Percentiles rank a stretch among this genome's conserved stretches.
These are phyloP conservation scores for Crotalus tigris DNA, from an alignment of 2,113 vertebrate species.

Conservation along the genomic window DNA sequence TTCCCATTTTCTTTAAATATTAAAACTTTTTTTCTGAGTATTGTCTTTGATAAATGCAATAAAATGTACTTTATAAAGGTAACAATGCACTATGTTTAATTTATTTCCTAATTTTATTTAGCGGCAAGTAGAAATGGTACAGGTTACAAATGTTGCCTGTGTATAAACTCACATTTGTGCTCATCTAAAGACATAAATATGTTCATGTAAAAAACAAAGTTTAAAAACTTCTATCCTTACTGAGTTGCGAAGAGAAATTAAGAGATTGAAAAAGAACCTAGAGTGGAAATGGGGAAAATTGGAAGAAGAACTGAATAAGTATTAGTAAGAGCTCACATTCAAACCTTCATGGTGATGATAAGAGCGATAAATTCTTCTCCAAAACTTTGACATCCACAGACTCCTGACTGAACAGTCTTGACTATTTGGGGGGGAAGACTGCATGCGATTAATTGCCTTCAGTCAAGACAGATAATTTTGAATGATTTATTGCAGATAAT, in stretches of 20 bases:
- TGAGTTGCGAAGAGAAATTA: constrained; percentile 52
- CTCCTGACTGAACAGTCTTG: neutral
- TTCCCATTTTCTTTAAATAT: neutral
- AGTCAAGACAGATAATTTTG: too few species aligned
- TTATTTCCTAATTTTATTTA: constrained; percentile 14
- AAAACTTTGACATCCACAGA: neutral
- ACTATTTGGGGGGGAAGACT: too few species aligned
- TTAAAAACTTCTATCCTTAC: constrained; percentile 44
- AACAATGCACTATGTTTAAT: constrained; percentile 15
- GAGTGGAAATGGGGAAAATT: neutral
- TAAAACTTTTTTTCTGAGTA: neutral
- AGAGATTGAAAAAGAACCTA: constrained; percentile 50
- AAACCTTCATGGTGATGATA: neutral
- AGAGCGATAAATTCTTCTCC: neutral
- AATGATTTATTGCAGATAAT: too few species aligned
- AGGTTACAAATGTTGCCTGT: neutral
- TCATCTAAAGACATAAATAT: constrained; percentile 27
- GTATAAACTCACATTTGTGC: constrained; percentile 32
- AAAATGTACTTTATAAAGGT: neutral
- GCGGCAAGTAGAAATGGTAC: neutral
- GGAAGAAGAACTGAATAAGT: neutral
- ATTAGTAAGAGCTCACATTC: neutral
- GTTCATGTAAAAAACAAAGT: constrained; percentile 29
- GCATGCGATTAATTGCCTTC: too few species aligned
- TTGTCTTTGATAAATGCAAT: neutral